phyloP scores from a whole-genome alignment of 2,888 invertebrate species.

The Hydriomena furcata region DNA sequence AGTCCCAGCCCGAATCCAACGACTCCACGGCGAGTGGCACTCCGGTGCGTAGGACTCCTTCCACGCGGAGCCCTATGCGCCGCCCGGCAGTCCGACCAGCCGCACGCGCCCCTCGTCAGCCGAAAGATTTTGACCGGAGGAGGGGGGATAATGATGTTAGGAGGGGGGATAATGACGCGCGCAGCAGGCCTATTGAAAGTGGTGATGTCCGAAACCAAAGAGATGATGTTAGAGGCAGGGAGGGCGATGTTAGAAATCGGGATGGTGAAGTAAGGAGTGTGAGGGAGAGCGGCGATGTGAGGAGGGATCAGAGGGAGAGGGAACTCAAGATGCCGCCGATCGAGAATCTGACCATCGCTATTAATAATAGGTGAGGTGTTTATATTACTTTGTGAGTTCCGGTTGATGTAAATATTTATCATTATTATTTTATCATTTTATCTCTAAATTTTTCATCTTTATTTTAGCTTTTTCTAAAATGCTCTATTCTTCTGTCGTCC shows the following conservation, averaged over 20 bases:
- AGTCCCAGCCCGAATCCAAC: slow-evolving; percentile 67
- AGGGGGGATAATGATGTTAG: slow-evolving; percentile 2
- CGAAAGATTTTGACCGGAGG: slow-evolving; percentile 4
- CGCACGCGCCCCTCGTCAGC: slow-evolving; percentile 26
- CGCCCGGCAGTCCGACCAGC: slow-evolving; percentile 50
- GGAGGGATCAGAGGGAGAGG: slow-evolving; percentile 38
- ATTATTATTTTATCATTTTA: no score
- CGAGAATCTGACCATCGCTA: slow-evolving; percentile 70
- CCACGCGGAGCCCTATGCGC: slow-evolving; percentile 63
- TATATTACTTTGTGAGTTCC: no score
- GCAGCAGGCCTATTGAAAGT: background rate
- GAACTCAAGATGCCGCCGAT: slow-evolving; percentile 55
- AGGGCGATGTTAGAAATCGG: background rate
- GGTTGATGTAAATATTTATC: no score
- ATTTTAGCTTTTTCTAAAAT: no score
- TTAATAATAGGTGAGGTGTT: slow-evolving; percentile 60
- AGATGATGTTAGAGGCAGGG: background rate
- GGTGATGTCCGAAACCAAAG: background rate
- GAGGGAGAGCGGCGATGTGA: slow-evolving; percentile 4
- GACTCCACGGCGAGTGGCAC: slow-evolving; percentile 43
- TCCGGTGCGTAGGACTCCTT: no score
- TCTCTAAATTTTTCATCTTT: no score
- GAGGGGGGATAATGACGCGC: background rate
- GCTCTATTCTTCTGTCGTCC: no score
- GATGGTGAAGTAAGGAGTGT: background rate